These are phyloP conservation scores for Platycheirus rosarum DNA, from an alignment of 2,888 invertebrate genomes.

Conservation along the genomic window DNA sequence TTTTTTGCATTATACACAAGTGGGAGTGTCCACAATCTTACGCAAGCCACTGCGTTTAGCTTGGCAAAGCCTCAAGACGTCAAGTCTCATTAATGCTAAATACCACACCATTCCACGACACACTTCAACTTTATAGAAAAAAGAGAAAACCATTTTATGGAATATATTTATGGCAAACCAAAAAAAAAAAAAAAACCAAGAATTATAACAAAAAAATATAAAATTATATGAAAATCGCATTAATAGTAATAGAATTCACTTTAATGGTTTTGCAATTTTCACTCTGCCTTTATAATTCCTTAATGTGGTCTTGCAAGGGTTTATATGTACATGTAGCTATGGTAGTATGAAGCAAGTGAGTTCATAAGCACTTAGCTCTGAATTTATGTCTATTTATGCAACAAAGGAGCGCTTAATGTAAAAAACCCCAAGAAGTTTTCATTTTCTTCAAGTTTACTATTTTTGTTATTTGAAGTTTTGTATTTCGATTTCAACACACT, in stretches of 20 bases:
- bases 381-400: slow-evolving; percentile 29
- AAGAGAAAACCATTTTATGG: slow-evolving; percentile 25
- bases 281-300: slow-evolving; percentile 60
- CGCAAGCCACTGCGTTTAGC: neutral
- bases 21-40: slow-evolving; percentile 30
- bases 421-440: slow-evolving; percentile 38
- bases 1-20: neutral
- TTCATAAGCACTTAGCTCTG: slow-evolving; percentile 22
- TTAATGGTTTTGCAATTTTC: slow-evolving; percentile 65
- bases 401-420: slow-evolving; percentile 30
- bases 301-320: slow-evolving; percentile 57
- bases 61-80: neutral
- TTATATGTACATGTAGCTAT: too few relatives aligned
- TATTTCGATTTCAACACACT: too few relatives aligned
- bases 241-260: slow-evolving; percentile 59
- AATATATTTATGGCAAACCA: slow-evolving; percentile 26
- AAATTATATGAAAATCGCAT: slow-evolving; percentile 55
- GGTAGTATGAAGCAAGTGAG: slow-evolving; percentile 1
- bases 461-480: slow-evolving; percentile 23
- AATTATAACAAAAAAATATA: slow-evolving; percentile 4
- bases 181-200: neutral
- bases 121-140: slow-evolving; percentile 16
- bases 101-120: neutral
- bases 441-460: neutral
- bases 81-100: slow-evolving; percentile 35